Base-by-base conservation (phyloP, 2,888 invertebrate species). In the Chloroclystis v-ata region DNA sequence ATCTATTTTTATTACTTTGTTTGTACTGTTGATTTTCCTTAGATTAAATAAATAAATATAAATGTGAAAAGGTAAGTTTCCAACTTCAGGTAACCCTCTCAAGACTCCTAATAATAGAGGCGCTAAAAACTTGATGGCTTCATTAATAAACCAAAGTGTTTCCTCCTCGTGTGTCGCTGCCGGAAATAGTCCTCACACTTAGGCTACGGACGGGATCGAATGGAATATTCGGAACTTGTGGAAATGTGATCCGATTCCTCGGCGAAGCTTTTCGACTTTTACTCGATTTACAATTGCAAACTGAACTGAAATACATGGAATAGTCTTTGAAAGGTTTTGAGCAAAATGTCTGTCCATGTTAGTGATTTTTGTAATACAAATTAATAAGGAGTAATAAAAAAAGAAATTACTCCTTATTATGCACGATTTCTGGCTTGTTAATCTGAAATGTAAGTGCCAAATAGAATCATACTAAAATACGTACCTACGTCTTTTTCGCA, bases 191-290 rank as follows among this genome's bases (percentile, higher is more conserved):
- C 74, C 62, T 61, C 73, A 10, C 35, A 48, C 30, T 52, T 54
- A 47, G 47, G 52, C 41, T 43, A 59, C 65, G 67, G 62, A 63
- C 60, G 60, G 53, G 72, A 75, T 79, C 75, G 75, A 78, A 82
- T 81, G 68, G 73, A 81, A 78, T 76, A 78, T 78, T 74, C 67
- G 67, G 52, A 64, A 56, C 58, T 61, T 60, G 63, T 57, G 65
- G 64, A 67, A 70, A 72, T 62, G 65, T 63, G 67, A 69, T 61
- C 59, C 60, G 55, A 54, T 48, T 68, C 59, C 60, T 56, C 52
- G 46, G 54, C 61, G 54, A 60, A 61, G 67, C 58, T 65, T 66
- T 65, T 59, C 32, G 61, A 63, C 61, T 68, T 66, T 26, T 44
- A 47, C 47, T 47, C 37, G 37, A 42, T 35, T 49, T 47, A 9